Percentiles rank a stretch among this genome's conserved stretches.
These are phyloP conservation scores for Synergus itoensis DNA, from an alignment of 2,888 invertebrate species.

Conservation along the genomic window DNA sequence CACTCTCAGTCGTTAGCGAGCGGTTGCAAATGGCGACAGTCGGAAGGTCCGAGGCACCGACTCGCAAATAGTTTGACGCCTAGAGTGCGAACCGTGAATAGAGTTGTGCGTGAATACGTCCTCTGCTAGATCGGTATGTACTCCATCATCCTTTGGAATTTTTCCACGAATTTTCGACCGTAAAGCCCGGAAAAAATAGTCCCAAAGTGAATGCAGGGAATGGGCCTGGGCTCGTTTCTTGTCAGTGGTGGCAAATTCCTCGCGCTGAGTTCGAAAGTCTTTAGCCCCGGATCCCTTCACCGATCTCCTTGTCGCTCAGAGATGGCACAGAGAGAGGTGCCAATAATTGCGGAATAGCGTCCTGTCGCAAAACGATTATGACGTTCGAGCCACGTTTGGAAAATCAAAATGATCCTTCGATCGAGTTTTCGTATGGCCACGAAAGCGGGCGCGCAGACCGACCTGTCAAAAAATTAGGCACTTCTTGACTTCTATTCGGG, in stretches of 20 bases:
- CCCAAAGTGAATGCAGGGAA: background rate
- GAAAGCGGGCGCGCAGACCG: constrained; percentile 37
- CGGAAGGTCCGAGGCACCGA: constrained; percentile 73
- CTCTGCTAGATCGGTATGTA: constrained; percentile 70
- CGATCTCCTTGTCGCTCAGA: background rate
- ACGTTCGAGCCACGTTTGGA: background rate
- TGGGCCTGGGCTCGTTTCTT: constrained; percentile 6
- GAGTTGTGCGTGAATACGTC: constrained; percentile 65
- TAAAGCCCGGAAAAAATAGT: background rate
- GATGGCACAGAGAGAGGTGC: background rate
- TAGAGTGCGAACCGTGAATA: constrained; percentile 57
- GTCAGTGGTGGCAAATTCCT: constrained; percentile 18
- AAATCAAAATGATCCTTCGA: constrained; percentile 1
- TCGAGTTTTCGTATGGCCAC: constrained; percentile 27
- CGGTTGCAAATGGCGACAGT: constrained; percentile 77
- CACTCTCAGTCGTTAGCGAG: constrained; percentile 63
- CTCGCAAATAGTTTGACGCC: constrained; percentile 71
- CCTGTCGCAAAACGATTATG: background rate
- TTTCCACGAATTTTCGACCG: background rate
- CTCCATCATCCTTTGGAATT: background rate
- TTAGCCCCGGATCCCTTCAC: background rate
- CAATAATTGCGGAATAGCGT: background rate
- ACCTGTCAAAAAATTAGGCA: constrained; percentile 38
- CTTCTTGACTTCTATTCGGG: constrained; percentile 36
- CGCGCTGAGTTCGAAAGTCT: background rate